Percentiles rank a stretch among this genome's conserved stretches.
These are phyloP conservation scores for Menidia menidia DNA, from an alignment of 2,797 vertebrate genomes.

Conservation along the genomic window DNA sequence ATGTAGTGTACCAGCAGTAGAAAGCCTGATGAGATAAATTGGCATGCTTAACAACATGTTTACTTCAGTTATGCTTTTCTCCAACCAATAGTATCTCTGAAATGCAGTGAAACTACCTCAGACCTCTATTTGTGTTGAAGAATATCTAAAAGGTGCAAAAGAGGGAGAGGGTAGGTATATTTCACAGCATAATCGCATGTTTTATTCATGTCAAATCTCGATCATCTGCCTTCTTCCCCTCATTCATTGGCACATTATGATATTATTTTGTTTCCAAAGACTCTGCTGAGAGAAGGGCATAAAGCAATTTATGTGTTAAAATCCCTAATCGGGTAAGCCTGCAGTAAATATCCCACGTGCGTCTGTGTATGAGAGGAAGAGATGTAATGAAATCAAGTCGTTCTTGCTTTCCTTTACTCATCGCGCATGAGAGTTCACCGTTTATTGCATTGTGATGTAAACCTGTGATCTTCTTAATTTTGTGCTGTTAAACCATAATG, in stretches of 20 bases:
- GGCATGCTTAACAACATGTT: slow-evolving; percentile 37
- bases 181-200: slow-evolving; percentile 61
- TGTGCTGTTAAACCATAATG: slow-evolving; percentile 35
- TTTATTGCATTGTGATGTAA: slow-evolving; percentile 32
- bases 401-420: slow-evolving; percentile 4
- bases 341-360: slow-evolving; percentile 37
- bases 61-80: slow-evolving; percentile 32
- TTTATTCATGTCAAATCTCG: slow-evolving; percentile 66
- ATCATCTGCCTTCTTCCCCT: slow-evolving; percentile 49
- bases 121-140: slow-evolving; percentile 40
- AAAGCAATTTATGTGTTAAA: slow-evolving; percentile 43
- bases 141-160: slow-evolving; percentile 54
- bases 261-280: slow-evolving; percentile 57
- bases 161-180: slow-evolving; percentile 45
- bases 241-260: slow-evolving; percentile 62
- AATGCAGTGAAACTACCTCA: slow-evolving; percentile 35
- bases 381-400: slow-evolving; percentile 4
- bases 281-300: slow-evolving; percentile 24
- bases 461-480: slow-evolving; percentile 31
- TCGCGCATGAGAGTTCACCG: slow-evolving; percentile 10
- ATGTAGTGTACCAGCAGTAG: slow-evolving; percentile 7
- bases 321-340: slow-evolving; percentile 48
- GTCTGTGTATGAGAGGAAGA: slow-evolving; percentile 3
- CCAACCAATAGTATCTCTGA: slow-evolving; percentile 27
- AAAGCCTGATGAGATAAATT: slow-evolving; percentile 41